Evolutionary conservation across 1,140 invertebrate genomes (phyloP).

Genomic region (Cyphomyrmex costatus): DNA sequence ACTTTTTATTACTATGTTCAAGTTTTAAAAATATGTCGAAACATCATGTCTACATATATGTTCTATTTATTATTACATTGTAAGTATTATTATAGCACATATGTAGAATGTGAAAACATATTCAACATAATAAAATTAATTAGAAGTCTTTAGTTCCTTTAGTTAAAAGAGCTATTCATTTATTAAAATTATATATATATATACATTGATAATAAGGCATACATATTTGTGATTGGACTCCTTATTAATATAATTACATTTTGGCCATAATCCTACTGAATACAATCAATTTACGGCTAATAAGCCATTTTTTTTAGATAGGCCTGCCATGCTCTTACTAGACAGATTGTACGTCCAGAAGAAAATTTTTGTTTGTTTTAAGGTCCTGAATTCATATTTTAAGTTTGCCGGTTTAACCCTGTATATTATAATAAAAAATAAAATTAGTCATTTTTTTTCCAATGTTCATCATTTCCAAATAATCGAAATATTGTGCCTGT

Average conservation of each 20-base stretch:
- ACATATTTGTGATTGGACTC: background rate
- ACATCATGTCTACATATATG: background rate
- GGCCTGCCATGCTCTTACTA: too few relatives aligned
- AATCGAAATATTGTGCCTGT: background rate
- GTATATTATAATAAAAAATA: too few relatives aligned
- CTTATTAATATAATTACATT: too few relatives aligned
- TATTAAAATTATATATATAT: background rate
- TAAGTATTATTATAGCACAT: background rate
- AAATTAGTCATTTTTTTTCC: conserved; percentile 6
- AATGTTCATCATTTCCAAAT: background rate
- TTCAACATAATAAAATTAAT: background rate
- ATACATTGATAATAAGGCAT: background rate
- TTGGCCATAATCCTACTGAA: too few relatives aligned
- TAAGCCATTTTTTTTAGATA: too few relatives aligned
- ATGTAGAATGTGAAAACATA: background rate
- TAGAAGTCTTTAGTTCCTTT: background rate
- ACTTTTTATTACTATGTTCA: background rate
- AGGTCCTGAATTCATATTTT: too few relatives aligned
- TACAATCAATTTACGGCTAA: too few relatives aligned
- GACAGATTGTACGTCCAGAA: too few relatives aligned
- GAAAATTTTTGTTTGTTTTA: too few relatives aligned
- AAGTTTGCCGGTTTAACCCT: too few relatives aligned
- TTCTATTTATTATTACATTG: background rate
- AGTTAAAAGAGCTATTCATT: background rate
- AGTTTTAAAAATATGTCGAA: conserved; percentile 1